phyloP scores from a whole-genome alignment of 2,113 vertebrate genomes.

The Psittacula cyanocephala region DNA sequence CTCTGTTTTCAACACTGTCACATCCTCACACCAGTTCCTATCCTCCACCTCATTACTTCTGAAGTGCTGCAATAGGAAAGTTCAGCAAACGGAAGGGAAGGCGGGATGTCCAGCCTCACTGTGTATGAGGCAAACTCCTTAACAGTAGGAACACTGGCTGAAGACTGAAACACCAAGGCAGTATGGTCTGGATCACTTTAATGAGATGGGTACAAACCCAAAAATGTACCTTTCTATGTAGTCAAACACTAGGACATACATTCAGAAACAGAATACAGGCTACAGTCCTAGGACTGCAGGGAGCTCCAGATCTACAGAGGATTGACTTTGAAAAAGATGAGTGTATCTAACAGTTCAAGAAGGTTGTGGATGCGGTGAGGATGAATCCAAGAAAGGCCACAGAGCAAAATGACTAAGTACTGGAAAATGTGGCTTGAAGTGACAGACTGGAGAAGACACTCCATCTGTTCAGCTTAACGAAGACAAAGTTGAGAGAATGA shows the following conservation, averaged over 20 bases:
- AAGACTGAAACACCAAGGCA: not conserved
- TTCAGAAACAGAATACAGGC: not conserved
- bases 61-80: not conserved
- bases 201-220: not conserved
- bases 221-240: not conserved
- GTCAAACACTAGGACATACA: not conserved
- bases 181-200: not conserved
- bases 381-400: not conserved
- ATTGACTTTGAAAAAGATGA: not conserved
- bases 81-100: not conserved
- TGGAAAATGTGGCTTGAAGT: not conserved
- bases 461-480: constrained; percentile 60
- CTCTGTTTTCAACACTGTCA: not conserved
- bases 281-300: not conserved
- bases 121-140: not conserved
- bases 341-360: not conserved
- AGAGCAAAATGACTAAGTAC: constrained; percentile 20
- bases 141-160: not conserved
- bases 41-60: not conserved
- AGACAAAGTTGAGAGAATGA: constrained; percentile 49
- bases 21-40: not conserved
- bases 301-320: not conserved
- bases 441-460: constrained; percentile 50
- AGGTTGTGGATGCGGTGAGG: constrained; percentile 25
- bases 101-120: not conserved